These are phyloP conservation scores for Nomada flava DNA, from an alignment of 2,888 invertebrate species.

Conservation along the genomic window DNA sequence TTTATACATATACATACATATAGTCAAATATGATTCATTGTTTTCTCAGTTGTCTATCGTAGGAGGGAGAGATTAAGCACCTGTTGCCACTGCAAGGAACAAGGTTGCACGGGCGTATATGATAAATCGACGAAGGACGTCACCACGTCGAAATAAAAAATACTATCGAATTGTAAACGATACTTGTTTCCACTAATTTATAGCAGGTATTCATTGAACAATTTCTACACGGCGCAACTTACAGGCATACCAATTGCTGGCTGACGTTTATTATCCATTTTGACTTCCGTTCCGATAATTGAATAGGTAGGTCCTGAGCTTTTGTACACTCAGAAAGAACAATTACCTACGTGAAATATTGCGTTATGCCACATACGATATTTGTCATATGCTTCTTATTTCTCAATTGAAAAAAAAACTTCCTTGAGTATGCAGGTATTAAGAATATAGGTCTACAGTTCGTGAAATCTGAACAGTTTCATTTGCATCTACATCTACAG, in stretches of 20 bases:
- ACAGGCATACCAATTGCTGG: neutral
- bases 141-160: neutral
- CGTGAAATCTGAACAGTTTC: too few species aligned
- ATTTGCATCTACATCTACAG: too few species aligned
- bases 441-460: too few species aligned
- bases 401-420: neutral
- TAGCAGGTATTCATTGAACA: neutral
- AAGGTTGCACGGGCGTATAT: neutral
- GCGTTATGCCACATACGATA: neutral
- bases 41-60: neutral
- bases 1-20: neutral
- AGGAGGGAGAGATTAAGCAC: slow-evolving; percentile 6
- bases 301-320: neutral
- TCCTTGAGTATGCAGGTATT: neutral
- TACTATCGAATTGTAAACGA: neutral
- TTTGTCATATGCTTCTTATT: neutral
- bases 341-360: neutral
- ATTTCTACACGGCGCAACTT: neutral
- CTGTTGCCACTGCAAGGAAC: slow-evolving; percentile 36
- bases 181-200: too few species aligned
- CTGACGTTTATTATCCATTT: slow-evolving; percentile 18
- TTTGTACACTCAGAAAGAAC: neutral
- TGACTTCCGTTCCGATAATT: neutral
- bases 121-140: neutral
- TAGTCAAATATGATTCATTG: too few species aligned